Conservation (phyloP, 2,888 invertebrate species). For the Prosapia bicincta region DNA sequence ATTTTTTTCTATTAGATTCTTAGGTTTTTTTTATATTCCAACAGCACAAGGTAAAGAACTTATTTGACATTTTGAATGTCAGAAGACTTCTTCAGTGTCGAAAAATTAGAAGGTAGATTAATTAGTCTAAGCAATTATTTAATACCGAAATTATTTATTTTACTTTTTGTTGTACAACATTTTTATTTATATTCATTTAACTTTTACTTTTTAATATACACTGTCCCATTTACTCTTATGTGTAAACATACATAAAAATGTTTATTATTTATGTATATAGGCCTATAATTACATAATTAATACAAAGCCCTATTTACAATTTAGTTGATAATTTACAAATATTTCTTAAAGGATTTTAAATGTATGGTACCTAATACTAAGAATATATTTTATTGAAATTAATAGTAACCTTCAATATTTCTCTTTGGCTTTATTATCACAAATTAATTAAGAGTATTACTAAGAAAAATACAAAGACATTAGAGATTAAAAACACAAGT, state of each 20-base stretch:
- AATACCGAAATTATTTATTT: neutral
- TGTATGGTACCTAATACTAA: neutral
- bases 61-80: too few species aligned
- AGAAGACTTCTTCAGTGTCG: too few species aligned
- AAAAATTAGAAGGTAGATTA: too few species aligned
- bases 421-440: neutral
- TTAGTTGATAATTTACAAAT: neutral
- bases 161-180: neutral
- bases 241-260: neutral
- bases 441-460: neutral
- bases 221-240: neutral
- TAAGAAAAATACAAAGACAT: too few species aligned
- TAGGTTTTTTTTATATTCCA: too few species aligned
- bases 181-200: neutral
- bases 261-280: neutral
- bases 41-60: too few species aligned
- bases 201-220: neutral
- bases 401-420: neutral
- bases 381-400: neutral
- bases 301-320: conserved; percentile 16
- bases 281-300: conserved; percentile 7
- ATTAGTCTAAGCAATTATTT: neutral
- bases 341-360: neutral
- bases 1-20: too few species aligned
- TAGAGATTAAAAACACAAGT: too few species aligned